phyloP scores from a whole-genome alignment of 2,113 vertebrate species.

The Mesembrinibis cayennensis region DNA sequence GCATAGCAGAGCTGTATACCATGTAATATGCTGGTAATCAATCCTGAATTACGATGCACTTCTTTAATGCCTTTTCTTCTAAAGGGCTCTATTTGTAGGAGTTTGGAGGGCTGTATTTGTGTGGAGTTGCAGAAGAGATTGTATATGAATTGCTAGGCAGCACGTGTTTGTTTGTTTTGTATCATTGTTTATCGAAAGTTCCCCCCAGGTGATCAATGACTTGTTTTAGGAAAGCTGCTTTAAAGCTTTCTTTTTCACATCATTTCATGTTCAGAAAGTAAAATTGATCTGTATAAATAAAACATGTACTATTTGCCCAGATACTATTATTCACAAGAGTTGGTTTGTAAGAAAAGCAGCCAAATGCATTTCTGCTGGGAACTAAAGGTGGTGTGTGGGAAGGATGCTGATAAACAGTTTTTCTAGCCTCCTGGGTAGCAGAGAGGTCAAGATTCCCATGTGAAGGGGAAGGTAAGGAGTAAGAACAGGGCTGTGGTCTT shows the following conservation, averaged over 20 bases:
- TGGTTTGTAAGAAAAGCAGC: not conserved
- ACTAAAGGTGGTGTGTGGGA: not conserved
- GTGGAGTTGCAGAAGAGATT: not conserved
- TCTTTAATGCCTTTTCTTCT: not conserved
- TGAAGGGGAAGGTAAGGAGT: not conserved
- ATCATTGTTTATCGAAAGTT: not conserved
- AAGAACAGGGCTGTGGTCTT: not conserved
- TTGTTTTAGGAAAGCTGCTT: not conserved
- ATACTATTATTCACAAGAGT: not conserved
- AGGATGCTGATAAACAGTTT: not conserved
- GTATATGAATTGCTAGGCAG: not conserved
- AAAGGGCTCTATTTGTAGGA: not conserved
- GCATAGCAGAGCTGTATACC: not conserved
- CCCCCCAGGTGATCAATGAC: not conserved
- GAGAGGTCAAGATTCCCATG: not conserved
- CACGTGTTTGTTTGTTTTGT: constrained; percentile 1
- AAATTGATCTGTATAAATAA: not conserved
- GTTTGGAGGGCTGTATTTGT: not conserved
- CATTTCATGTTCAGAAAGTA: not conserved
- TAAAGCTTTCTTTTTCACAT: not conserved
- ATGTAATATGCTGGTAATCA: not conserved
- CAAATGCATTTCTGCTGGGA: not conserved
- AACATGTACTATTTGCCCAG: not conserved
- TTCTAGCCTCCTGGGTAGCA: not conserved
- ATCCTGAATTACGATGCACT: not conserved